A percentile compares a stretch with the other conserved stretches of the same genome.
These are phyloP conservation scores for Telmatochromis brichardi DNA, from an alignment of 2,113 vertebrate genomes.

Conservation along the genomic window DNA sequence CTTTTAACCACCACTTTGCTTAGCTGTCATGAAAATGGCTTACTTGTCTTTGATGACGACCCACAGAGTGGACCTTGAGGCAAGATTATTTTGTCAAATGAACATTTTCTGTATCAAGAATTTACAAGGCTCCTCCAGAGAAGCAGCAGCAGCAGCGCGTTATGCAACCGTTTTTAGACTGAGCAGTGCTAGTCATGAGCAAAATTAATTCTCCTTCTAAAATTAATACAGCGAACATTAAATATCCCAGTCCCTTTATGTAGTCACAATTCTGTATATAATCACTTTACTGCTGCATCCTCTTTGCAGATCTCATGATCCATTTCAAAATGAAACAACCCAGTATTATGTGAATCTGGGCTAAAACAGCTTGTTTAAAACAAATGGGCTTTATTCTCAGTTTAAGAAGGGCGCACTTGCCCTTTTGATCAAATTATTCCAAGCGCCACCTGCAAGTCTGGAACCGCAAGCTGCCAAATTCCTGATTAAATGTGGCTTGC, in stretches of 20 bases:
- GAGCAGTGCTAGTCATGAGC: not conserved
- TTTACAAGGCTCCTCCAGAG: not conserved
- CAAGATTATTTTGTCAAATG: not conserved
- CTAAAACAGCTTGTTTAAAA: not conserved
- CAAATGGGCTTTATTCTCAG: not conserved
- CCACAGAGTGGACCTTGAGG: not conserved
- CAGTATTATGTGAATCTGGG: not conserved
- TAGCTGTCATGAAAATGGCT: not conserved
- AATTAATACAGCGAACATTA: not conserved
- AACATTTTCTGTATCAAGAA: not conserved
- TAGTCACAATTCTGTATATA: not conserved
- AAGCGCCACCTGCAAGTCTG: not conserved
- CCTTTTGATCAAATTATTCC: not conserved
- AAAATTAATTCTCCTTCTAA: not conserved
- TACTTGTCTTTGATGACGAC: not conserved
- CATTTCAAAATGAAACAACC: not conserved
- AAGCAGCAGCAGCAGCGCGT: not conserved
- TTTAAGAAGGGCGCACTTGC: not conserved
- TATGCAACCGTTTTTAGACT: not conserved
- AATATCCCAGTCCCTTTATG: not conserved
- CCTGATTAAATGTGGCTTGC: conserved; percentile 16
- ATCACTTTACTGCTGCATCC: not conserved
- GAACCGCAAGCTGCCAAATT: not conserved
- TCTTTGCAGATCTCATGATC: not conserved
- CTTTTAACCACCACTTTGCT: not conserved